phyloP scores from a whole-genome alignment of 2,797 vertebrate genomes.

The Babyrousa celebensis region DNA sequence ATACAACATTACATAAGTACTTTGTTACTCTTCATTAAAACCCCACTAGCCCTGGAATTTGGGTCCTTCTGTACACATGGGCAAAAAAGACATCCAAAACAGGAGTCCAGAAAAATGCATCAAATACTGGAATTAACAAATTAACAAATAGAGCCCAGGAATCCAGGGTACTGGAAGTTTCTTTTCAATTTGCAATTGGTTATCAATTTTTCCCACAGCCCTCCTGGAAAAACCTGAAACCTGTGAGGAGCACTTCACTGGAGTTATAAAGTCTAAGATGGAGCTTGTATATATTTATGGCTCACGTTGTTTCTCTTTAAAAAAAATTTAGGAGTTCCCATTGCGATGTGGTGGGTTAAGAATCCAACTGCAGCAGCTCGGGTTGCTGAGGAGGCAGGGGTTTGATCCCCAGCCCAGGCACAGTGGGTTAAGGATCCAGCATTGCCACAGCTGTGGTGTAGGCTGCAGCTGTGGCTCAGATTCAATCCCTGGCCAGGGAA shows the following conservation, averaged over 20 bases:
- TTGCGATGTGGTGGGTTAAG: too few relatives aligned
- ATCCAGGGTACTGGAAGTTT: background rate
- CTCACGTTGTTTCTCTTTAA: slow-evolving; percentile 19
- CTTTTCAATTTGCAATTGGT: background rate
- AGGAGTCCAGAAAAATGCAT: background rate
- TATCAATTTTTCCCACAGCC: background rate
- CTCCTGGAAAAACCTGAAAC: background rate
- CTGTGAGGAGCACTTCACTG: background rate
- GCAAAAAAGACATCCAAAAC: background rate
- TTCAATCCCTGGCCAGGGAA: too few relatives aligned
- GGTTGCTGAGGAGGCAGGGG: too few relatives aligned
- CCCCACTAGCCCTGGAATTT: background rate
- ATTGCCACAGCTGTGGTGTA: too few relatives aligned
- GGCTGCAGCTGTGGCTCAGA: too few relatives aligned
- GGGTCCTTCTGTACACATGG: background rate
- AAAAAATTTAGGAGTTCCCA: too few relatives aligned
- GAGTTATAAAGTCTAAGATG: too few relatives aligned
- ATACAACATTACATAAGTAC: background rate
- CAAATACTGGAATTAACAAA: background rate
- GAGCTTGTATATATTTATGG: background rate
- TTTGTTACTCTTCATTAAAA: background rate
- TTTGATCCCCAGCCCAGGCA: too few relatives aligned
- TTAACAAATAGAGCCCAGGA: background rate
- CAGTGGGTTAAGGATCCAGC: too few relatives aligned
- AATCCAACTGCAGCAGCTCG: too few relatives aligned